Base-by-base conservation (phyloP, 2,113 vertebrate genomes). In the Pipa parva region DNA sequence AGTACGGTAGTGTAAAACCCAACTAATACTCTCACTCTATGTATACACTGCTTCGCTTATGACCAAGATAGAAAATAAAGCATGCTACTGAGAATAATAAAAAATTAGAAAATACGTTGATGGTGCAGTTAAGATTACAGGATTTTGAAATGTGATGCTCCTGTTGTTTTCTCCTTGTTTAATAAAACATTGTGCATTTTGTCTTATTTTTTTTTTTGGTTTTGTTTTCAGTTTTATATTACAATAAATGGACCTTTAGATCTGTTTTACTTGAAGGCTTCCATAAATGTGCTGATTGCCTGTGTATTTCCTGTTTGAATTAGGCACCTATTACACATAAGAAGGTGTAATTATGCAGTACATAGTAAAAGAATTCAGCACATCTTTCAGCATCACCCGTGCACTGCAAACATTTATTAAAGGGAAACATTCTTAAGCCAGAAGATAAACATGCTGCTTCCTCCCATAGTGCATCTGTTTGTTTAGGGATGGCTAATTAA, bases 401-500 rank as follows among this genome's bases (percentile, higher is more conserved):
- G 13, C 3, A 62, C 59, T 59, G 1, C 65, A 71, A 71, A 59
- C 46, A 71, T 54, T 17, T 72, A 76, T 52, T 64, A 75, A 77
- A 65, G 2, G 20, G 39, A 74, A 25, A 27, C 12, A 54, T 31
- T 17, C 49, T 59, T 21, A 72, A 13, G 2, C 4, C 13, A 46
- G 71, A 71, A 64, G 72, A 59, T 72, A 71, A 79, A 76, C 56
- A 69, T 29, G 37, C 18, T 52, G 33, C 76, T 80, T 77, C 68
- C 56, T 75, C 51, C 50, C 15, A 9, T 49, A 65, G 13, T 21
- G 26, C 65, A 15, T 76, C 71, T 76, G 51, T 70, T 13, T 76
- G 65, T 75, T 25, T 62, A 78, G 61, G 73, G 29, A 54, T 62
- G 66, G n/a, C 37, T 70, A 13, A 15, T 79, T 84, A 81, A 80